Evolutionary conservation across 2,888 invertebrate genomes (phyloP).

Genomic region (Lasioglossum oenotherae): DNA sequence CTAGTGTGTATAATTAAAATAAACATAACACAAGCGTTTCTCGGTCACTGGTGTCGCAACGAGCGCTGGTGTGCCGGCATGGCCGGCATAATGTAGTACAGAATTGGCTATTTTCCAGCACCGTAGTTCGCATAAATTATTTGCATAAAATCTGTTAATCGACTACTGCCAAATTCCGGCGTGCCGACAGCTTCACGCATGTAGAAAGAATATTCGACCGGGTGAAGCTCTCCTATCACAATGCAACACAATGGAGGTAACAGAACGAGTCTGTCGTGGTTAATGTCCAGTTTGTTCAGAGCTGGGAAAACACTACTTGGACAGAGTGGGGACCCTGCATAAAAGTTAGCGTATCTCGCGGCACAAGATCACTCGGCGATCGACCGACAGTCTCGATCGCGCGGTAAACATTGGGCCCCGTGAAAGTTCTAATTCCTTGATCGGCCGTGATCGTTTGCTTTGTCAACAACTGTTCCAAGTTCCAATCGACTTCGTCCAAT

Average conservation of each 20-base stretch:
- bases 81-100: not conserved
- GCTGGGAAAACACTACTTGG: conserved; percentile 30
- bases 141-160: not conserved
- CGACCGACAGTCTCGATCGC: conserved; percentile 2
- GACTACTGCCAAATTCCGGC: not conserved
- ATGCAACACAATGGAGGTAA: conserved; percentile 1
- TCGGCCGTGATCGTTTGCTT: conserved; percentile 16
- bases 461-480: conserved; percentile 12
- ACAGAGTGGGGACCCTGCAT: conserved; percentile 63
- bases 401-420: conserved; percentile 2
- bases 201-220: not conserved
- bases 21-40: not conserved
- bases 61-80: not conserved
- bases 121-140: not conserved
- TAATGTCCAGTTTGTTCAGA: conserved; percentile 26
- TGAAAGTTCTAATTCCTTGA: conserved; percentile 47
- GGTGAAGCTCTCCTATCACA: conserved; percentile 6
- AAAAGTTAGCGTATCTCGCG: conserved; percentile 62
- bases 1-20: not conserved
- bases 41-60: not conserved
- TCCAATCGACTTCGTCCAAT: not conserved
- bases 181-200: not conserved
- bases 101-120: not conserved
- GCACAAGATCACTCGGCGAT: conserved; percentile 52
- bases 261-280: conserved; percentile 9